Percentiles rank a stretch among this genome's conserved stretches.
Evolutionary conservation across 2,113 vertebrate genomes (phyloP).

Genomic region (Struthio camelus): DNA sequence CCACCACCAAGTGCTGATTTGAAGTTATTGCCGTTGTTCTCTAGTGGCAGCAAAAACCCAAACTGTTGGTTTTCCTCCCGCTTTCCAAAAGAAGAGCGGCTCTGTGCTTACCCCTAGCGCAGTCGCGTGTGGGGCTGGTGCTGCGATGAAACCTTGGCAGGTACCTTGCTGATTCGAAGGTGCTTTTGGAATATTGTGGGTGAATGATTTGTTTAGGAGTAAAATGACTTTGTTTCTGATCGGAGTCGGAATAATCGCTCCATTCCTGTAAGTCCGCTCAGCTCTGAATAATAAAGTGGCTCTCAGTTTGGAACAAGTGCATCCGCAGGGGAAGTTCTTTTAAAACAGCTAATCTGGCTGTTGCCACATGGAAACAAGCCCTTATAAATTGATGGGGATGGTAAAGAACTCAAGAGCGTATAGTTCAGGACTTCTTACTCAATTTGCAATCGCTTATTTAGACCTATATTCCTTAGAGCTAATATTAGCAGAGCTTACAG

Average conservation of each 20-base stretch:
- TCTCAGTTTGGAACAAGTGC: conserved; percentile 48
- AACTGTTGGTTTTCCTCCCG: background rate
- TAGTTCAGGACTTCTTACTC: conserved; percentile 17
- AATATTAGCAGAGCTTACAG: background rate
- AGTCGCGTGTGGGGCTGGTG: no score
- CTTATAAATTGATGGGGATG: conserved; percentile 1
- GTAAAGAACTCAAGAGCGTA: background rate
- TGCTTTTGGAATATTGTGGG: background rate
- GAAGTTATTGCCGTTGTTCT: background rate
- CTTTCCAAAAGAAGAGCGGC: no score
- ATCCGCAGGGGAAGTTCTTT: conserved; percentile 31
- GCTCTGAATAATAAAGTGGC: background rate
- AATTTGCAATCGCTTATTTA: conserved; percentile 26
- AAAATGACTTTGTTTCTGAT: background rate
- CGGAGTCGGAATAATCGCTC: background rate
- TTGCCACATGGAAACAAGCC: conserved; percentile 24
- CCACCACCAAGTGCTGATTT: background rate
- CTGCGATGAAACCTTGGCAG: background rate
- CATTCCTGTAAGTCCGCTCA: background rate
- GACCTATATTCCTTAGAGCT: conserved; percentile 3
- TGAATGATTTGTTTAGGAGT: background rate
- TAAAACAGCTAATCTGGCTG: conserved; percentile 33
- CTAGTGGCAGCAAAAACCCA: background rate
- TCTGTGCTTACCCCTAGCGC: no score
- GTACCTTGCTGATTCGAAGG: background rate